Conservation (phyloP, 1,140 invertebrate genomes). For the Philopotamus ludificatus region DNA sequence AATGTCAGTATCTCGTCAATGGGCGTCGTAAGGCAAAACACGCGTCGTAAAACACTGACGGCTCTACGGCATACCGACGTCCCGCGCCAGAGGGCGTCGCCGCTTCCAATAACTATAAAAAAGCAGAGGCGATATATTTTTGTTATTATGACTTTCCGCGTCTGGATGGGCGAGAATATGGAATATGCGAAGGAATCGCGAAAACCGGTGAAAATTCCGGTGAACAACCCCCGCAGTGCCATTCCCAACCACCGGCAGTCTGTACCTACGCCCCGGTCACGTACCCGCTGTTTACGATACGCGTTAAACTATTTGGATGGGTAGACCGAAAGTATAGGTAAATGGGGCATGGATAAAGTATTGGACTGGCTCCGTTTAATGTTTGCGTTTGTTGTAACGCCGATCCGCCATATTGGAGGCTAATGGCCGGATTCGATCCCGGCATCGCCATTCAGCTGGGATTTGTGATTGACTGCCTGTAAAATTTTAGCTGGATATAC, state of each 20-base stretch:
- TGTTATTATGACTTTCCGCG: slow-evolving; percentile 34
- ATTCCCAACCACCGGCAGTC: too few relatives aligned
- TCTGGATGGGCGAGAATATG: slow-evolving; percentile 29
- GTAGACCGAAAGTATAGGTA: slow-evolving; percentile 29
- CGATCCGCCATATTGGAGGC: slow-evolving; percentile 23
- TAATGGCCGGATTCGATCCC: slow-evolving; percentile 32
- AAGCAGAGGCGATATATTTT: slow-evolving; percentile 39
- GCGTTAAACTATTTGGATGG: slow-evolving; percentile 32
- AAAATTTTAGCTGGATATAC: slow-evolving; percentile 12
- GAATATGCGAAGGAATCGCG: slow-evolving; percentile 30
- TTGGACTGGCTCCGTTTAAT: slow-evolving; percentile 38
- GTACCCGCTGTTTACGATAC: slow-evolving; percentile 38
- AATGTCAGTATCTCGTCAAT: too few relatives aligned
- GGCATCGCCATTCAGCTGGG: neutral
- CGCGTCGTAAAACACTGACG: too few relatives aligned
- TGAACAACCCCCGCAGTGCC: slow-evolving; percentile 8
- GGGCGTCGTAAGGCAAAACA: slow-evolving; percentile 31
- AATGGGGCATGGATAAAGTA: slow-evolving; percentile 42
- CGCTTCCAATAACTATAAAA: slow-evolving; percentile 39
- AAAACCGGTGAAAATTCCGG: slow-evolving; percentile 15
- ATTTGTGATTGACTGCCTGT: slow-evolving; percentile 8
- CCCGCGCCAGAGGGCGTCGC: slow-evolving; percentile 26
- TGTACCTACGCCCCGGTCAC: slow-evolving; percentile 5
- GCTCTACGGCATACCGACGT: slow-evolving; percentile 20
- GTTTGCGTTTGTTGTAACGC: slow-evolving; percentile 35